Conservation (phyloP, 2,888 invertebrate species). For the Tillus elongatus region DNA sequence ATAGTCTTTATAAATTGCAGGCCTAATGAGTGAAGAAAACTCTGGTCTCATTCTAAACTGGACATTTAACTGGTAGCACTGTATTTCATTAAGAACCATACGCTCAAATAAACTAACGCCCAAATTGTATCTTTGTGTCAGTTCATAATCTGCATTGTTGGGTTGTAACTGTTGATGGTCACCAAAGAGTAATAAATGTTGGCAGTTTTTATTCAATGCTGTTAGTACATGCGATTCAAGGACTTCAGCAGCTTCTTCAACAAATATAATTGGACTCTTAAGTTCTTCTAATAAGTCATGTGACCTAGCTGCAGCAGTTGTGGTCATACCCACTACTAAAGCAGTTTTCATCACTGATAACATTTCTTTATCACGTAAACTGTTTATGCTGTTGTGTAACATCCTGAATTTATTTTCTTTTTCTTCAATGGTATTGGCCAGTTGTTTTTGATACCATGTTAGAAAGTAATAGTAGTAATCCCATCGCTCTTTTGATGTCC, state of each 20-base stretch:
- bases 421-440: conserved; percentile 20
- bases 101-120: conserved; percentile 76
- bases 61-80: conserved; percentile 40
- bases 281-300: conserved; percentile 53
- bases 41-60: conserved; percentile 73
- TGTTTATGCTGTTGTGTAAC: conserved; percentile 38
- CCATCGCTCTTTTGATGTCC: conserved; percentile 33
- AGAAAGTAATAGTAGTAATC: conserved; percentile 33
- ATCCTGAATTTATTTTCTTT: conserved; percentile 23
- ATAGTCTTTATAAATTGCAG: conserved; percentile 57
- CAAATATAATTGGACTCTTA: conserved; percentile 59
- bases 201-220: conserved; percentile 58
- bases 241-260: conserved; percentile 87
- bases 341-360: conserved; percentile 46
- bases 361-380: conserved; percentile 49
- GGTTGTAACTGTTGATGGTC: conserved; percentile 72
- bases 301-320: conserved; percentile 63
- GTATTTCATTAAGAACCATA: conserved; percentile 52
- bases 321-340: conserved; percentile 65
- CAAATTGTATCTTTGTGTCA: conserved; percentile 57
- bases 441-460: conserved; percentile 17
- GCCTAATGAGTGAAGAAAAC: conserved; percentile 53
- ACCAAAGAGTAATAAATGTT: conserved; percentile 82
- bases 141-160: conserved; percentile 55
- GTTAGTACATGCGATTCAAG: conserved; percentile 77